Evolutionary conservation across 2,797 vertebrate species (phyloP).

Genomic region (Neosalanx taihuensis): DNA sequence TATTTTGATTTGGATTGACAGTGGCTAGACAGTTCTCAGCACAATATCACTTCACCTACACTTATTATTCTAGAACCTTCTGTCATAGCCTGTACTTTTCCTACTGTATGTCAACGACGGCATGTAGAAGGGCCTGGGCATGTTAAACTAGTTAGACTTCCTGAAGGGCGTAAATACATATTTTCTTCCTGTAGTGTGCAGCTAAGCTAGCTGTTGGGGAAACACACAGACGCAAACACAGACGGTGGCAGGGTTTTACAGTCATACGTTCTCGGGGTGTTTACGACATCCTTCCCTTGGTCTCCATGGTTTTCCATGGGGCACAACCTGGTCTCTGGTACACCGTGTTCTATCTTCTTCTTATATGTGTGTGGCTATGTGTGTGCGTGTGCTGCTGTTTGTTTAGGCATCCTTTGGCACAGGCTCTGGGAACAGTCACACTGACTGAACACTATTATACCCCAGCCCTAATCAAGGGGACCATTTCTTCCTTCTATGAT

Average conservation of each 20-base stretch:
- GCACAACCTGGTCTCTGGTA: background rate
- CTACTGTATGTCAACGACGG: background rate
- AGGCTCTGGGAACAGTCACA: constrained; percentile 32
- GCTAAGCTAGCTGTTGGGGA: no score
- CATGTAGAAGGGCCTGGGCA: background rate
- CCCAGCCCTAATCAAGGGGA: background rate
- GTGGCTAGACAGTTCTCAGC: background rate
- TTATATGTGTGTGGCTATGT: background rate
- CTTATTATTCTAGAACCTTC: background rate
- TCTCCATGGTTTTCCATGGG: background rate
- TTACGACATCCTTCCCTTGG: background rate
- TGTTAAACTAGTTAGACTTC: background rate
- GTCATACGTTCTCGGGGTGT: background rate
- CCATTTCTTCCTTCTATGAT: constrained; percentile 8
- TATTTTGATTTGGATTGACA: background rate
- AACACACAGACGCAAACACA: no score
- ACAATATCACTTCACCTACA: background rate
- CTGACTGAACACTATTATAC: constrained; percentile 2
- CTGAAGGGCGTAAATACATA: no score
- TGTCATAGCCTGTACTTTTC: no score
- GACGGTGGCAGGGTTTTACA: no score
- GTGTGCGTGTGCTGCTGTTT: background rate
- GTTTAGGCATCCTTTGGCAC: constrained; percentile 20
- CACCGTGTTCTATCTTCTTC: background rate
- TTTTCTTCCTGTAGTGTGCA: no score